A percentile compares a stretch with the other conserved stretches of the same genome.
phyloP scores from a whole-genome alignment of 2,113 vertebrate genomes.

The Thunnus maccoyii region DNA sequence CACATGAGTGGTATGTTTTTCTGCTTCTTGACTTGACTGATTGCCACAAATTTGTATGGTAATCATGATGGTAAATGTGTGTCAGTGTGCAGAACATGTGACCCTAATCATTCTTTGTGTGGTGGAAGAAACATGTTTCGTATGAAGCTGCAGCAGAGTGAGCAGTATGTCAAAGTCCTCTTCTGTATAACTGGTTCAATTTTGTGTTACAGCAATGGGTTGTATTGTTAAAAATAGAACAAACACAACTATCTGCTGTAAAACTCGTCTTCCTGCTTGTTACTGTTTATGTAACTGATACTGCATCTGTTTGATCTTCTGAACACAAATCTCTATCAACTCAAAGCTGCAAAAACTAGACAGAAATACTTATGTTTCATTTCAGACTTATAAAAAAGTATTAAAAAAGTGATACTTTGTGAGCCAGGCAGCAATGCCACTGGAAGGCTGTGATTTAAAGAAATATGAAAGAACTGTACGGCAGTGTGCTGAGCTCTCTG shows the following conservation, averaged over 20 bases:
- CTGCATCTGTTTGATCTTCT: slow-evolving; percentile 36
- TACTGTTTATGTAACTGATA: slow-evolving; percentile 52
- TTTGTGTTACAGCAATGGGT: not conserved
- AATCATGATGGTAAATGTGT: slow-evolving; percentile 42
- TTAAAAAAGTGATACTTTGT: slow-evolving; percentile 28
- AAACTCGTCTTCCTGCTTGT: slow-evolving; percentile 17
- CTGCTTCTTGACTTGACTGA: slow-evolving; percentile 14
- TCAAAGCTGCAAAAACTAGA: slow-evolving; percentile 20
- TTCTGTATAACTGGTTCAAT: not conserved
- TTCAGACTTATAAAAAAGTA: slow-evolving; percentile 32
- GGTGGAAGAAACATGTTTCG: not conserved
- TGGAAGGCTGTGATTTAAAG: slow-evolving; percentile 26
- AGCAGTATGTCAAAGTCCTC: not conserved
- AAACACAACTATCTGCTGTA: slow-evolving; percentile 8
- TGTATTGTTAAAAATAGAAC: slow-evolving; percentile 40
- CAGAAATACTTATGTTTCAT: slow-evolving; percentile 17
- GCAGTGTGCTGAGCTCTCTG: not conserved
- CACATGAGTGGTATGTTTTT: not conserved
- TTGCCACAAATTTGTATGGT: slow-evolving; percentile 24
- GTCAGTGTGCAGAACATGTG: slow-evolving; percentile 14
- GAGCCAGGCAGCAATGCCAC: slow-evolving; percentile 34
- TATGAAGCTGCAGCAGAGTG: not conserved
- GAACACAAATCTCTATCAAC: slow-evolving; percentile 23
- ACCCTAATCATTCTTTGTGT: slow-evolving; percentile 15
- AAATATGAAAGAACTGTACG: slow-evolving; percentile 25